Percentiles rank a stretch among this genome's conserved stretches.
phyloP scores from a whole-genome alignment of 2,113 vertebrate genomes.

The Chionis minor region DNA sequence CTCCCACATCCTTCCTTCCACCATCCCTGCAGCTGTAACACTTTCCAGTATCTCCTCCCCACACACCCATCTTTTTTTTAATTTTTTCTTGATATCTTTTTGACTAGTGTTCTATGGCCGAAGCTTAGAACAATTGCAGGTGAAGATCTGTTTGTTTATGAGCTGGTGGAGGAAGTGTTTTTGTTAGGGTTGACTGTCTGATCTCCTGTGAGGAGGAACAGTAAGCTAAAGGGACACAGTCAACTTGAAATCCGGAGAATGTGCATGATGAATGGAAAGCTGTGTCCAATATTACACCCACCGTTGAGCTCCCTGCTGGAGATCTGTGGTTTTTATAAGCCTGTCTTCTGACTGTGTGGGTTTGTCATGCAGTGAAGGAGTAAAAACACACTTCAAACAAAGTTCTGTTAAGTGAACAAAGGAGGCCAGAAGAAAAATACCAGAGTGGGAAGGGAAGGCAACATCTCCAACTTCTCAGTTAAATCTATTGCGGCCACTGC shows the following conservation, averaged over 20 bases:
- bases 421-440: conserved; percentile 13
- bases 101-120: neutral
- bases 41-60: conserved; percentile 49
- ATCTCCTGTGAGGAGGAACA: conserved; percentile 1
- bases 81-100: neutral
- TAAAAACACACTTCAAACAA: conserved; percentile 51
- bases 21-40: conserved; percentile 10
- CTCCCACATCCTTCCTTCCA: conserved; percentile 70
- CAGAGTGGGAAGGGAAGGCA: neutral
- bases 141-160: conserved; percentile 37
- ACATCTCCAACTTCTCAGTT: neutral
- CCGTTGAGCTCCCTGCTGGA: conserved; percentile 37
- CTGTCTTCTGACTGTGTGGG: conserved; percentile 50
- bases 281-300: conserved; percentile 54
- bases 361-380: conserved; percentile 46
- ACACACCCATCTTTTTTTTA: neutral
- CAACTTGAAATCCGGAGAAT: conserved; percentile 54
- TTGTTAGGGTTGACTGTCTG: conserved; percentile 25
- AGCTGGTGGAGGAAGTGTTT: conserved; percentile 59
- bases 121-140: conserved; percentile 29
- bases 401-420: conserved; percentile 63
- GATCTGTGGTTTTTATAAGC: conserved; percentile 47
- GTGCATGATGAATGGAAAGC: conserved; percentile 43
- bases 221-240: conserved; percentile 25
- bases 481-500: neutral